Conservation (phyloP, 2,113 vertebrate genomes). For the Alligator sinensis region DNA sequence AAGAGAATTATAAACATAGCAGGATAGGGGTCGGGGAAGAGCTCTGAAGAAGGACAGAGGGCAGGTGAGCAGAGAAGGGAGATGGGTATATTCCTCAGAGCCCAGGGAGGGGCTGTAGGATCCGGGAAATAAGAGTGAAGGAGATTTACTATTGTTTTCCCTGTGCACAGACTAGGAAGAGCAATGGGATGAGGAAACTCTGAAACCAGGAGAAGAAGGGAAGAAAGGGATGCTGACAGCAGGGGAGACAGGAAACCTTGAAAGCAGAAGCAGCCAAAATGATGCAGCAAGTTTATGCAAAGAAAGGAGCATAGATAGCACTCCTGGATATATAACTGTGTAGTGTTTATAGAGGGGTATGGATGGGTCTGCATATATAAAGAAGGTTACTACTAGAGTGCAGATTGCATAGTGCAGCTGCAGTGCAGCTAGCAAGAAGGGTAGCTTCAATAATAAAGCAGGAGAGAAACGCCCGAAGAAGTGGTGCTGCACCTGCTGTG, state of each 20-base stretch:
- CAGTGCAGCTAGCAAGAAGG: not conserved
- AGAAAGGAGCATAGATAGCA: not conserved
- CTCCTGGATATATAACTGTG: not conserved
- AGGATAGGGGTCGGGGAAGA: not conserved
- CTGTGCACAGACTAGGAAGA: not conserved
- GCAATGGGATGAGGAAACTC: not conserved
- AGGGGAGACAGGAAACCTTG: not conserved
- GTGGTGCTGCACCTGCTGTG: not conserved
- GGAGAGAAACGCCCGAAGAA: not conserved
- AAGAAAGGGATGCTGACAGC: not conserved
- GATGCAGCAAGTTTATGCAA: not conserved
- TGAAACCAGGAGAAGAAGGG: not conserved
- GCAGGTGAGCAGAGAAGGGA: not conserved
- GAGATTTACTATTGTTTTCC: not conserved
- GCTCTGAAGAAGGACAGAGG: not conserved
- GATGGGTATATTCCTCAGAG: not conserved
- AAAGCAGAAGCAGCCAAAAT: not conserved
- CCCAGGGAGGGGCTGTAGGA: not conserved
- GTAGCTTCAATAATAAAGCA: not conserved
- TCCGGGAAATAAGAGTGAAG: not conserved
- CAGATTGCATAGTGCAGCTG: not conserved
- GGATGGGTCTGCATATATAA: not conserved
- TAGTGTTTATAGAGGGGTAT: not conserved
- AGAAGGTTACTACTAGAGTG: not conserved
- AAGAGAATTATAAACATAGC: not conserved